Evolutionary conservation across 2,113 vertebrate genomes (phyloP).

Genomic region (Antigone vipio): DNA sequence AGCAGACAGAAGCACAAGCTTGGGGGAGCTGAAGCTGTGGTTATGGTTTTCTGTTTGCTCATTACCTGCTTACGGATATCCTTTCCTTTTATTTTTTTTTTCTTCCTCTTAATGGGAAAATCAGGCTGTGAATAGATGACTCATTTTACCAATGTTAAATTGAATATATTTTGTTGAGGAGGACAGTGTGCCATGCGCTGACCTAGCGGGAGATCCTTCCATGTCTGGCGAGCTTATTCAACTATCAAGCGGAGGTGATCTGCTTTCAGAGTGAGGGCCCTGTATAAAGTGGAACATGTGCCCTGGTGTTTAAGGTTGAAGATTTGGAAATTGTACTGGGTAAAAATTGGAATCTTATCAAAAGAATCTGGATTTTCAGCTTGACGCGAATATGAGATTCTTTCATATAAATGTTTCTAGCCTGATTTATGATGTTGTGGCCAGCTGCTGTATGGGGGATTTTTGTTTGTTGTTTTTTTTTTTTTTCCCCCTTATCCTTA

Average conservation of each 20-base stretch:
- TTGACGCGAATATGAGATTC: not conserved
- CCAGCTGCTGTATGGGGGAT: not conserved
- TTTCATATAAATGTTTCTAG: not conserved
- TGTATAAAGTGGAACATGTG: not conserved
- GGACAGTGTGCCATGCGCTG: not conserved
- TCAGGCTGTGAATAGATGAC: not conserved
- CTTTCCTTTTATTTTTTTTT: not conserved
- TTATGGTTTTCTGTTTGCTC: not conserved
- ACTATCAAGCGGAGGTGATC: not conserved
- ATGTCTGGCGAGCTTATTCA: not conserved
- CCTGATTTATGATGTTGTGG: not conserved
- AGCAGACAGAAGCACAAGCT: not conserved
- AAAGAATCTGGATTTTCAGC: not conserved
- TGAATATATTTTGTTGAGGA: not conserved
- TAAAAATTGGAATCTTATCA: not conserved
- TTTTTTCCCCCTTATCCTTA: not conserved
- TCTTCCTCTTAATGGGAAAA: not conserved
- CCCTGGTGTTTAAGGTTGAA: not conserved
- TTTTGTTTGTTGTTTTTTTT: not conserved
- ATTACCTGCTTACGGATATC: not conserved
- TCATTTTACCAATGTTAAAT: not conserved
- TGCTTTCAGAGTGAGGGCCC: not conserved
- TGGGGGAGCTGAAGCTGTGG: not conserved
- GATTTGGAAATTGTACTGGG: not conserved
- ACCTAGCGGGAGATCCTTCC: not conserved